Percentiles rank a stretch among this genome's conserved stretches.
These are phyloP conservation scores for Cryptotis parvus DNA, from an alignment of 2,113 vertebrate genomes.

Conservation along the genomic window DNA sequence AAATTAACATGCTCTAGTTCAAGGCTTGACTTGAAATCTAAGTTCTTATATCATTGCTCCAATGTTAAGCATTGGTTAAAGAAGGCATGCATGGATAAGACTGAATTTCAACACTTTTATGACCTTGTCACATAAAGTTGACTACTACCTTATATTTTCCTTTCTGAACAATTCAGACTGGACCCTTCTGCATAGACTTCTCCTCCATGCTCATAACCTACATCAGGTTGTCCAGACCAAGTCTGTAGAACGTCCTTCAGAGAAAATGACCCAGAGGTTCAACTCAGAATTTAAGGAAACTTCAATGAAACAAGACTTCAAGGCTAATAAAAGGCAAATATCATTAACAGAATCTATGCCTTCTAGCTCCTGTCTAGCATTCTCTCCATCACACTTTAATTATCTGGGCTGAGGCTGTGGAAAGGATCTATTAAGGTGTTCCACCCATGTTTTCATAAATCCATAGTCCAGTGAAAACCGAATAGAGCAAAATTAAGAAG, in stretches of 20 bases:
- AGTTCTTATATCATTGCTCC: not conserved
- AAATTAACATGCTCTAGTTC: not conserved
- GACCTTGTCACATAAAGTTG: not conserved
- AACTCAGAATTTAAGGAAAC: not conserved
- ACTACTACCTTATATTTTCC: not conserved
- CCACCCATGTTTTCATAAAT: not conserved
- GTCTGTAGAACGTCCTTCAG: not conserved
- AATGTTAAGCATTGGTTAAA: not conserved
- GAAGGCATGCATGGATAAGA: not conserved
- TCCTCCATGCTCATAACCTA: not conserved
- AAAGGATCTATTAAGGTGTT: not conserved
- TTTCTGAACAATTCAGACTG: not conserved
- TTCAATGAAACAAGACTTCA: not conserved
- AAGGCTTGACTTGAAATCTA: not conserved
- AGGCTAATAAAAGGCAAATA: conserved; percentile 1
- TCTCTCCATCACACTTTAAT: conserved; percentile 1
- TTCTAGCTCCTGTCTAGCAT: not conserved
- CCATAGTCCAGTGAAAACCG: conserved; percentile 26
- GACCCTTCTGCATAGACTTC: not conserved
- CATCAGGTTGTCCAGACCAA: not conserved
- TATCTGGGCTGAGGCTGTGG: not conserved
- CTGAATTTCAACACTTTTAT: not conserved
- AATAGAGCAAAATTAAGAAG: conserved; percentile 23
- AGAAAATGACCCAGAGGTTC: conserved; percentile 18
- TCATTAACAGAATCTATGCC: conserved; percentile 12